Conservation (phyloP, 2,888 invertebrate species). For the Electrophaes corylata region DNA sequence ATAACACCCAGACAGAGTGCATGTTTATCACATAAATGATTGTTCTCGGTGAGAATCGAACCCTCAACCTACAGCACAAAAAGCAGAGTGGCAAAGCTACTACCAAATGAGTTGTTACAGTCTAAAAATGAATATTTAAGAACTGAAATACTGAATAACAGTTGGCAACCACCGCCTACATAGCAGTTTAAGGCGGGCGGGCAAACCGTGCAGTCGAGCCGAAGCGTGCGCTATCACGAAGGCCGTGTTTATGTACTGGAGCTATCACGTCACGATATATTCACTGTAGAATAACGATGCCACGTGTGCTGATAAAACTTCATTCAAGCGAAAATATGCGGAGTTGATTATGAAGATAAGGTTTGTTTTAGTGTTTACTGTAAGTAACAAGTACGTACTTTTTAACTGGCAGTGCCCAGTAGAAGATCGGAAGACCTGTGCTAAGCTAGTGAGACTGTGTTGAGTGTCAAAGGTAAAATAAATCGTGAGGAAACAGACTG, state of each 20-base stretch:
- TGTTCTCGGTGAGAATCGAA: too few relatives aligned
- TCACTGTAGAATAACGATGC: slow-evolving; percentile 55
- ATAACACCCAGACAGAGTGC: too few relatives aligned
- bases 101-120: too few relatives aligned
- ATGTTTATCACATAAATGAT: too few relatives aligned
- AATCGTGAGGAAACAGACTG: too few relatives aligned
- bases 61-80: too few relatives aligned
- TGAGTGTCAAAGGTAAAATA: too few relatives aligned
- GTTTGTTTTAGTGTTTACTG: slow-evolving; percentile 28
- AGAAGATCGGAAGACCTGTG: too few relatives aligned
- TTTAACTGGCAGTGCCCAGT: too few relatives aligned
- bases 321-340: slow-evolving; percentile 35
- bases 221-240: not conserved
- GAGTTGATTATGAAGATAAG: slow-evolving; percentile 40
- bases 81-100: too few relatives aligned
- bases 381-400: not conserved
- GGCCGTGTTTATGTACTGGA: slow-evolving; percentile 43
- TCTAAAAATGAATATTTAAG: not conserved
- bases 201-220: slow-evolving; percentile 50
- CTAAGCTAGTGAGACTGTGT: not conserved
- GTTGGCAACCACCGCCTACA: slow-evolving; percentile 35
- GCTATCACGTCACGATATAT: slow-evolving; percentile 45
- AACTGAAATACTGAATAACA: not conserved
- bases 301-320: slow-evolving; percentile 48
- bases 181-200: slow-evolving; percentile 58